phyloP scores from a whole-genome alignment of 2,888 invertebrate species.

The Calliphora vomitoria region DNA sequence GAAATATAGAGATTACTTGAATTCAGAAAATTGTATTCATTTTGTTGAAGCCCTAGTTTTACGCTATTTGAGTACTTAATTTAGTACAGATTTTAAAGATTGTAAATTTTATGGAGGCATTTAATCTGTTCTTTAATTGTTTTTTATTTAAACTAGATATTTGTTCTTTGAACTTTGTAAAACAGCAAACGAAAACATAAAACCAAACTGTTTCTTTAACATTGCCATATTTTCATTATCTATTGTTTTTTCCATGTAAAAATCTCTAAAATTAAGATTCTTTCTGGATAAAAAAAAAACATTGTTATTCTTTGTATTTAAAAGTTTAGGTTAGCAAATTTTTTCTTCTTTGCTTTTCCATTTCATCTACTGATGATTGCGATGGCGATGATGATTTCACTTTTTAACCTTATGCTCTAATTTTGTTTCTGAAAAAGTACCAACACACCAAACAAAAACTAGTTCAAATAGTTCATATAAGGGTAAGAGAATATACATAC shows the following conservation, averaged over 20 bases:
- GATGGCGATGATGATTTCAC: conserved; percentile 68
- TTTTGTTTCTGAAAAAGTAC: conserved; percentile 32
- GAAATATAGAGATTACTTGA: no score
- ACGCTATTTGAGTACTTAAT: no score
- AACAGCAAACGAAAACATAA: not conserved
- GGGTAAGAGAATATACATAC: not conserved
- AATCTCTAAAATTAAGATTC: conserved; percentile 11
- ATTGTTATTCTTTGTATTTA: conserved; percentile 40
- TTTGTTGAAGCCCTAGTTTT: no score
- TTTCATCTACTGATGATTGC: conserved; percentile 28
- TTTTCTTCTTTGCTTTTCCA: not conserved
- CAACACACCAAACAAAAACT: conserved; percentile 9
- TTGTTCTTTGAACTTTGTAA: no score
- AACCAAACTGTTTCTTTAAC: not conserved
- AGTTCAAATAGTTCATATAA: conserved; percentile 6
- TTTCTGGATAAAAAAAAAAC: conserved; percentile 22
- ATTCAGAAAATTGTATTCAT: no score
- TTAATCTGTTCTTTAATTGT: no score
- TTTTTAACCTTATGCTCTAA: conserved; percentile 64
- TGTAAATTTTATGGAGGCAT: no score
- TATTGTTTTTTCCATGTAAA: not conserved
- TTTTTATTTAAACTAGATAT: no score
- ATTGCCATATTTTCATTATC: not conserved
- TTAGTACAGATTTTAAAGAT: no score
- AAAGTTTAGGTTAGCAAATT: not conserved